Evolutionary conservation across 2,888 invertebrate genomes (phyloP).

Genomic region (Dryomyza anilis): DNA sequence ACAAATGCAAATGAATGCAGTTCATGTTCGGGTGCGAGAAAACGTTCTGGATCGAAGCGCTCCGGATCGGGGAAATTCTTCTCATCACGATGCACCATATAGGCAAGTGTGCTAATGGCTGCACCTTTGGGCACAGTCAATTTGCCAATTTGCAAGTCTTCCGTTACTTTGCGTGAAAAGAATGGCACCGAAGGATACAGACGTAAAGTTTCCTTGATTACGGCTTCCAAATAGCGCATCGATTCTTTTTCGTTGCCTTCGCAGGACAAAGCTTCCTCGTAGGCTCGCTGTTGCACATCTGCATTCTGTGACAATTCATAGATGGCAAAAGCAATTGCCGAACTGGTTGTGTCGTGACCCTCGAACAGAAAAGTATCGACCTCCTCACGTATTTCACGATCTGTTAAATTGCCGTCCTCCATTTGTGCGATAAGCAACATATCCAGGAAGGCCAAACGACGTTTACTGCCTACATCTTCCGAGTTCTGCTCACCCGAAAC

Average conservation of each 20-base stretch:
- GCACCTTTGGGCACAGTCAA: slow-evolving; percentile 59
- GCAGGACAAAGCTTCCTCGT: slow-evolving; percentile 58
- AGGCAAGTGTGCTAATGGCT: slow-evolving; percentile 55
- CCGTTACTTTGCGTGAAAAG: slow-evolving; percentile 60
- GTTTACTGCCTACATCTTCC: slow-evolving; percentile 49
- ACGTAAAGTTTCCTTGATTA: slow-evolving; percentile 66
- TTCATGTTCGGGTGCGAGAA: slow-evolving; percentile 46
- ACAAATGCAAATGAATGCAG: slow-evolving; percentile 56
- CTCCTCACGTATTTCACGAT: slow-evolving; percentile 64
- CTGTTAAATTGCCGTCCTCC: slow-evolving; percentile 59
- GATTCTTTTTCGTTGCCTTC: slow-evolving; percentile 56
- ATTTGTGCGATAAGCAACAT: slow-evolving; percentile 62
- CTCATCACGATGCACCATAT: slow-evolving; percentile 62
- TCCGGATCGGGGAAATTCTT: slow-evolving; percentile 62
- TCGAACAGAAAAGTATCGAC: slow-evolving; percentile 68
- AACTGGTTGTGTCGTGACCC: slow-evolving; percentile 66
- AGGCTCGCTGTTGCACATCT: slow-evolving; percentile 61
- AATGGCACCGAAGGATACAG: slow-evolving; percentile 65
- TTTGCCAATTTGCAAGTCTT: slow-evolving; percentile 61
- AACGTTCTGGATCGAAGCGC: slow-evolving; percentile 56
- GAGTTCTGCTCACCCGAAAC: slow-evolving; percentile 39
- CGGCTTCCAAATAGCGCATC: slow-evolving; percentile 65
- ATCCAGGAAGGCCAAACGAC: slow-evolving; percentile 62
- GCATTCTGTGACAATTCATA: slow-evolving; percentile 63
- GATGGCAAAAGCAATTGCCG: slow-evolving; percentile 64